Conservation (phyloP, 2,888 invertebrate species). For the Deroplatys truncata region DNA sequence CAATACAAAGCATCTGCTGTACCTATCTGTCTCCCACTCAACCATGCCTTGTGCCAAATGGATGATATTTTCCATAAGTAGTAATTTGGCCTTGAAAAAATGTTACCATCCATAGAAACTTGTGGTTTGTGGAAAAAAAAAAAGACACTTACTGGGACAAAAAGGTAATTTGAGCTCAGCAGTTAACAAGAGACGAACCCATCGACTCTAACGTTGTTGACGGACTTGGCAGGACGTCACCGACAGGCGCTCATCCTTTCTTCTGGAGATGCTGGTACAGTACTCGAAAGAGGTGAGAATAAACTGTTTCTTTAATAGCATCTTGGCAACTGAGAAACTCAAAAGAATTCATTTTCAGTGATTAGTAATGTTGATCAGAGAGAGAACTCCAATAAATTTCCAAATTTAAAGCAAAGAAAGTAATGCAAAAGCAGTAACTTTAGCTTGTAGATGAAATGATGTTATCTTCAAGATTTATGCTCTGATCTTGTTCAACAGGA, state of each 20-base stretch:
- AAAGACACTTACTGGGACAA: background rate
- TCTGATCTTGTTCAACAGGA: constrained; percentile 29
- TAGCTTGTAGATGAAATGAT: background rate
- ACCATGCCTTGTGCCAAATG: background rate
- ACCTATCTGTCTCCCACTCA: constrained; percentile 11
- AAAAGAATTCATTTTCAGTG: background rate
- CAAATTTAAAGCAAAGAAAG: background rate
- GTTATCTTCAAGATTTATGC: constrained; percentile 29
- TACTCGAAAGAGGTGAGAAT: background rate
- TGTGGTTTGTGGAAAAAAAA: background rate
- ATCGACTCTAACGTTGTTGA: background rate
- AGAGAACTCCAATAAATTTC: background rate
- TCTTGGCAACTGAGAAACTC: background rate
- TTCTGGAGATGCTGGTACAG: background rate
- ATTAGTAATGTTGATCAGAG: background rate
- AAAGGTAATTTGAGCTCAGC: constrained; percentile 9
- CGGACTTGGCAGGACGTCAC: background rate
- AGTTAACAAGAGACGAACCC: background rate
- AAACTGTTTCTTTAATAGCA: background rate
- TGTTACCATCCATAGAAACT: background rate
- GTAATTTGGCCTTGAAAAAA: background rate
- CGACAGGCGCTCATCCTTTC: background rate
- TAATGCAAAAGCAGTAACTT: background rate
- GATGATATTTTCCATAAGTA: background rate
- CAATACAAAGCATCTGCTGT: background rate